Base-by-base conservation (phyloP, 2,797 vertebrate species). In the Lithobates pipiens region DNA sequence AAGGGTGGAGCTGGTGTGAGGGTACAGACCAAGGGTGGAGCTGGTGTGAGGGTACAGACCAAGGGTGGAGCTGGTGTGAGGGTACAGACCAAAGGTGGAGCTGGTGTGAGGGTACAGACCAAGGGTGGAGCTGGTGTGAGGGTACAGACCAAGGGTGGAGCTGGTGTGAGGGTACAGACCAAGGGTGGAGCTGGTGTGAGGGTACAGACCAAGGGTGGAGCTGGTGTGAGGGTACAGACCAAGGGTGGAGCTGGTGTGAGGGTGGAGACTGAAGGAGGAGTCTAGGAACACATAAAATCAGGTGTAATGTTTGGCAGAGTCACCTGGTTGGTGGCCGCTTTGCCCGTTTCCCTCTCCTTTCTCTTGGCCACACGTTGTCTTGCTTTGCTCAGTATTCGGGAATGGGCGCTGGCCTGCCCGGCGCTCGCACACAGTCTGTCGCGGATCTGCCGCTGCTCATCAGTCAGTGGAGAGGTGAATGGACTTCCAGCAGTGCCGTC, bases 371-470 rank as follows among this genome's bases (percentile, higher is more conserved):
- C 91, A 79, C 89, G 90, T 85, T 89, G 89, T 25, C 54, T 46
- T 65, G 91, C 94, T 89, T 93, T 96, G 83, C 73, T 95, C 85
- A 98, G 88, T 83, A 99, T 93, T 85, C 89, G 94, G 89, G 95
- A 95, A 79, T 93, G 93, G 81, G 90, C 94, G 5, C 88, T 92
- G 72, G 84, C 93, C 3, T 91, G 93, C 91, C 74, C 89, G 96
- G 90, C 2, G 90, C 93, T 50, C 92, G 94, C 21, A 92, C 92
- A 39, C 92, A 98, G 96, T 83, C 96, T 92, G 10, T 95, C 95
- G 91, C 97, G 99, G 61, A 96, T 89, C 4, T 95, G 95, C 92
- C 96, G 93, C 80, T 96, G 86, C 85, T 97, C 96, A 77, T 95
- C 95, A 46, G 95, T 95, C 32, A 96, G 94, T 27, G 91, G 92